Evolutionary conservation across 35 echinoderm and acorn worm species (phyloP).

Genomic region (Apostichopus japonicus): DNA sequence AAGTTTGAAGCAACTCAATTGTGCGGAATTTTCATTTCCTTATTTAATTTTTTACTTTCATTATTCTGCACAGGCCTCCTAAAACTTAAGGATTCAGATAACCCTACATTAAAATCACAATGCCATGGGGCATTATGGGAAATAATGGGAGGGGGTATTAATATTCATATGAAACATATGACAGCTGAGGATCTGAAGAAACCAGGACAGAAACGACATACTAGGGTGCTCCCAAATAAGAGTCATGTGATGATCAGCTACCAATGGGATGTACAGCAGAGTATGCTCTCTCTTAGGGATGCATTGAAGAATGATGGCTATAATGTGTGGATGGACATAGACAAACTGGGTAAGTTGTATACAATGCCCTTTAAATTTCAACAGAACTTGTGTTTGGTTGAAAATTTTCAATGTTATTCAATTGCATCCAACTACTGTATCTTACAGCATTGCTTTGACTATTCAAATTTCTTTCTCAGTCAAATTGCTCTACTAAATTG

Average conservation of each 20-base stretch:
- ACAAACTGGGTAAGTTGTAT: constrained; percentile 79
- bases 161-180: not conserved
- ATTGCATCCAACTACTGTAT: too few species aligned
- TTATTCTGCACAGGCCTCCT: not conserved
- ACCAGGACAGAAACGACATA: not conserved
- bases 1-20: not conserved
- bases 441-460: too few species aligned
- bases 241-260: constrained; percentile 98
- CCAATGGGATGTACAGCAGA: constrained; percentile 91
- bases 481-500: too few species aligned
- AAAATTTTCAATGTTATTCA: too few species aligned
- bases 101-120: not conserved
- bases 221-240: not conserved
- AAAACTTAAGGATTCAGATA: constrained; percentile 1
- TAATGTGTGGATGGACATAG: constrained; percentile 98
- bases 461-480: too few species aligned
- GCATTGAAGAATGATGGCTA: constrained; percentile 64
- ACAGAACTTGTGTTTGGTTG: too few species aligned
- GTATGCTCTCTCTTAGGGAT: constrained; percentile 79
- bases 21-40: not conserved
- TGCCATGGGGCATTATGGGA: constrained; percentile 95
- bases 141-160: constrained; percentile 22
- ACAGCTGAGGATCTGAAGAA: not conserved
- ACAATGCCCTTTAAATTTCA: not conserved
- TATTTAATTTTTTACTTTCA: not conserved